phyloP scores from a whole-genome alignment of 1,140 invertebrate genomes.

The Camponotus pennsylvanicus region DNA sequence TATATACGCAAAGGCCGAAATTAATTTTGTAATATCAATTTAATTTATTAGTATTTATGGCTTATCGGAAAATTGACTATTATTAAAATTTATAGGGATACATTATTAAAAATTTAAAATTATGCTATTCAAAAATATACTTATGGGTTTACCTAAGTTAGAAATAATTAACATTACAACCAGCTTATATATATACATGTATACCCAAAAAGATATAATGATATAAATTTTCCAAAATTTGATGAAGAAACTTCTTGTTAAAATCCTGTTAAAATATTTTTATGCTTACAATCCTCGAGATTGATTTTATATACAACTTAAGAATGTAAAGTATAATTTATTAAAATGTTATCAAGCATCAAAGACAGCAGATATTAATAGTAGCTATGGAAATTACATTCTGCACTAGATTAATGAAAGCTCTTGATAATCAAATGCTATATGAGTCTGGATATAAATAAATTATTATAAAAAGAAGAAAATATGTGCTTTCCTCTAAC shows the following conservation, averaged over 20 bases:
- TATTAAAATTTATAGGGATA: slow-evolving; percentile 12
- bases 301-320: slow-evolving; percentile 2
- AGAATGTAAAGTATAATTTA: slow-evolving; percentile 23
- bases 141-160: background rate
- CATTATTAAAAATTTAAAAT: slow-evolving; percentile 18
- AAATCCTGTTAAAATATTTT: background rate
- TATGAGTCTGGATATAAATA: slow-evolving; percentile 26
- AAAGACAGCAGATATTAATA: slow-evolving; percentile 32
- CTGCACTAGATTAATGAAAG: slow-evolving; percentile 51
- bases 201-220: too few relatives aligned
- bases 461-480: background rate
- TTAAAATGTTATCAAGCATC: slow-evolving; percentile 35
- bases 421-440: slow-evolving; percentile 39
- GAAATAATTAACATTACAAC: slow-evolving; percentile 23
- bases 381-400: slow-evolving; percentile 13
- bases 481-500: slow-evolving; percentile 12
- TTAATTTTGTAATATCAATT: slow-evolving; percentile 26
- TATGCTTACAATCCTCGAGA: background rate
- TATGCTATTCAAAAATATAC: background rate
- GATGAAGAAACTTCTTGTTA: background rate
- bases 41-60: background rate
- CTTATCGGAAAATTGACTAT: background rate
- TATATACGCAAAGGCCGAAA: slow-evolving; percentile 27
- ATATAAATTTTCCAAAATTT: too few relatives aligned
- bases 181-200: background rate